Conservation (phyloP, 2,888 invertebrate genomes). For the Cataglyphis altisquamis region DNA sequence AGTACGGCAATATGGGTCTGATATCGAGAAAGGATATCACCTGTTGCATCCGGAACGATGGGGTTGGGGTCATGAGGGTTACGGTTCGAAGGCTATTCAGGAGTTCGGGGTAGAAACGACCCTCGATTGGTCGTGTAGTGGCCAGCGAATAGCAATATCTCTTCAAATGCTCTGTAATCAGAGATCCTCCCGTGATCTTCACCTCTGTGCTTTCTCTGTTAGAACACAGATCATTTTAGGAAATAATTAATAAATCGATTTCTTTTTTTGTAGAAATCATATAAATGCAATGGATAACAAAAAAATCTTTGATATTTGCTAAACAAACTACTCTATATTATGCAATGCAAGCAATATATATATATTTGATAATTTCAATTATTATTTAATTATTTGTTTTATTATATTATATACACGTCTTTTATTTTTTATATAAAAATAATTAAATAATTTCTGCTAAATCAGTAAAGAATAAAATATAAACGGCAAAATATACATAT, state of each 20-base stretch:
- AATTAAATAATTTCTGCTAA: not conserved
- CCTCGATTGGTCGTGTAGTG: conserved; percentile 80
- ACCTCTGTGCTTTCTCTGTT: conserved; percentile 61
- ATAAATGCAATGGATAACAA: not conserved
- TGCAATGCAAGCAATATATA: not conserved
- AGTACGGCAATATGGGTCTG: conserved; percentile 80
- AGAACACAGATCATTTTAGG: conserved; percentile 63
- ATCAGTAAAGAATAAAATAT: not conserved
- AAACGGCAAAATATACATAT: not conserved
- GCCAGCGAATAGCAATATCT: conserved; percentile 79
- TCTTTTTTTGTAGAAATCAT: not conserved
- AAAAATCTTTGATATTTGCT: not conserved
- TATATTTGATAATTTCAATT: not conserved
- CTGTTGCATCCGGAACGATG: conserved; percentile 85
- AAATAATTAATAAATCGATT: not conserved
- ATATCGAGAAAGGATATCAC: conserved; percentile 85
- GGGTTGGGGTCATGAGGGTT: conserved; percentile 82
- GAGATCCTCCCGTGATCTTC: conserved; percentile 13
- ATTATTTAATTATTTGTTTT: not conserved
- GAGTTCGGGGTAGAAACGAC: conserved; percentile 82
- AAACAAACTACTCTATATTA: not conserved
- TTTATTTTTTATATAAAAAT: not conserved
- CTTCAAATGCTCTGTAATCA: conserved; percentile 74
- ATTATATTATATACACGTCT: not conserved
- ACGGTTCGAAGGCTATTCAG: conserved; percentile 85